Evolutionary conservation across 1,140 invertebrate species (phyloP), one percentile per base, ranked within the genome.

Genomic region (Brevipalpus yothersi): DNA sequence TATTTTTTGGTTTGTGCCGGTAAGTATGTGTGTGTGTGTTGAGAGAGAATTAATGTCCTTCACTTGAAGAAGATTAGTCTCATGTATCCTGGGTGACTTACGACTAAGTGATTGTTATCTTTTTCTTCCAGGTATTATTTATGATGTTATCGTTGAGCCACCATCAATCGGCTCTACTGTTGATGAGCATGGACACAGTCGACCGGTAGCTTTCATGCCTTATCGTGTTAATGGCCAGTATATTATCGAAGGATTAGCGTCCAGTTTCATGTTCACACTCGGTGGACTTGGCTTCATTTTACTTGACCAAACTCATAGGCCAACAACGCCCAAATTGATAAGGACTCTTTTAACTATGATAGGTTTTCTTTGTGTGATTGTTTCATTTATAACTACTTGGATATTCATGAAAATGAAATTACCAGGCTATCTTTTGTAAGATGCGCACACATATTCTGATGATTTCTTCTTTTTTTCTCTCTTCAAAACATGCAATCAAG

Each of bases 351-450:
- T 97, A 9, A 87, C 92, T 47, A 83, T 82, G 61, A 82, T 97
- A 62, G 92, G 91, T 59, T 93, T 94, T 70, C 78, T 90, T 40
- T 89, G 87, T 65, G 84, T 97, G 62, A 70, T 93, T 42, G 80
- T 97, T 1, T 93, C 91, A 17, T 96, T 94, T 71, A 84, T 91
- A 64, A 90, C 89, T 55, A 95, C 90, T 62, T 91, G 90, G 81
- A 84, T 96, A 56, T 98, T 98, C 68, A 98, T 98, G 92, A 79
- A 87, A 67, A 97, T 98, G 84, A 98, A 98, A 75, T 70, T 98
- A 62, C 93, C 94, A 31, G 31, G 31, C 5, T 31, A 31, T 31
- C 31, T 31, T 31, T 31, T 31, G 31, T 31, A 31, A 31, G 31
- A 31, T 31, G 5, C 5, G 5, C 31, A 31, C 31, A 31, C 31